These are phyloP conservation scores for Amblyraja radiata DNA, from an alignment of 2,797 vertebrate genomes.

Conservation along the genomic window DNA sequence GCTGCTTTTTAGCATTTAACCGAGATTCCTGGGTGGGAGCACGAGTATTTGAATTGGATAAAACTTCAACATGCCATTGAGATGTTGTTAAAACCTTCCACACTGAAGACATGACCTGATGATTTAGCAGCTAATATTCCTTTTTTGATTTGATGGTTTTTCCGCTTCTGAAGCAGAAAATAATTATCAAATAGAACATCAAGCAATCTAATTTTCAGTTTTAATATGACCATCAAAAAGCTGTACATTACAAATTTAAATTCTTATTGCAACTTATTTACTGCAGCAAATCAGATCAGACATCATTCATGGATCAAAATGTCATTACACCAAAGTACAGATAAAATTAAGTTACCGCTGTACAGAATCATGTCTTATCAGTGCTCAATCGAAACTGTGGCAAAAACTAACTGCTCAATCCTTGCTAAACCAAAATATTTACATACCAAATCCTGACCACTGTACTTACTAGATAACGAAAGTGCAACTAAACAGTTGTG, in stretches of 20 bases:
- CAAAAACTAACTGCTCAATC: constrained; percentile 1
- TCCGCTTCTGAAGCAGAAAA: background rate
- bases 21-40: background rate
- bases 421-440: background rate
- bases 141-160: background rate
- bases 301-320: background rate
- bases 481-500: background rate
- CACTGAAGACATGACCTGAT: background rate
- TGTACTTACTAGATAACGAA: background rate
- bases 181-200: background rate
- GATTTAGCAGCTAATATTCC: background rate
- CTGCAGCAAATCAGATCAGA: background rate
- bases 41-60: background rate
- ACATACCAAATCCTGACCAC: background rate
- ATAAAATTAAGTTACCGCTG: background rate
- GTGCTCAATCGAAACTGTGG: background rate
- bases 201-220: background rate
- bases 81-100: background rate
- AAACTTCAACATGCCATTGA: background rate
- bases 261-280: background rate
- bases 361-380: background rate
- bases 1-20: no score
- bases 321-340: background rate
- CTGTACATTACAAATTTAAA: background rate
- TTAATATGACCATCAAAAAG: background rate